These are phyloP conservation scores for Rhombomys opimus DNA, from an alignment of 2,113 vertebrate species.

Conservation along the genomic window DNA sequence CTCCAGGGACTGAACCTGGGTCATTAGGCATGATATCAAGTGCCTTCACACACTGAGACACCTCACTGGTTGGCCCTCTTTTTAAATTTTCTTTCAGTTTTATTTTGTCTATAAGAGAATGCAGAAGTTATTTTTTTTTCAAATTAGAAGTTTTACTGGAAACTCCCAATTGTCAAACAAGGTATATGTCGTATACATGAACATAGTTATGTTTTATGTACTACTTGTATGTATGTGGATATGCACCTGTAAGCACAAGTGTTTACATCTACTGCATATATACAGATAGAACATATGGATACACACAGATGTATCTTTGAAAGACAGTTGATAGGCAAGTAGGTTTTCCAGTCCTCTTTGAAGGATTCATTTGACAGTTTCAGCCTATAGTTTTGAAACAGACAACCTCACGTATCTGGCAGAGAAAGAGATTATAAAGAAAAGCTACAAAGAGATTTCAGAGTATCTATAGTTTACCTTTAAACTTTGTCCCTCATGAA, in stretches of 20 bases:
- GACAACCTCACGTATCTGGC: slow-evolving; percentile 50
- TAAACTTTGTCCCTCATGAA: slow-evolving; percentile 22
- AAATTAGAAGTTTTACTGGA: slow-evolving; percentile 29
- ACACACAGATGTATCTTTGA: not conserved
- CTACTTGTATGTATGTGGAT: not conserved
- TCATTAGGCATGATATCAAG: too few species aligned
- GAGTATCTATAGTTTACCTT: slow-evolving; percentile 9
- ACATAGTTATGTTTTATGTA: not conserved
- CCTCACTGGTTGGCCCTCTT: too few species aligned
- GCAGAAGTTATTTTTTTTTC: slow-evolving; percentile 43
- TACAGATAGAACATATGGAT: not conserved
- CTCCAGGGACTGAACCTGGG: too few species aligned
- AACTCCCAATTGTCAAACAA: slow-evolving; percentile 44
- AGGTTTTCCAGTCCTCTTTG: slow-evolving; percentile 46
- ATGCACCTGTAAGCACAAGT: not conserved
- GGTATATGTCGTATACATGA: not conserved
- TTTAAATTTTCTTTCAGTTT: not conserved
- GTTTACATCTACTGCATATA: not conserved
- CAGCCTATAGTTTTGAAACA: slow-evolving; percentile 62
- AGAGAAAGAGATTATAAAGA: slow-evolving; percentile 38
- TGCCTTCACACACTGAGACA: not conserved
- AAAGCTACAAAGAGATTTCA: slow-evolving; percentile 32
- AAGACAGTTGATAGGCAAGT: slow-evolving; percentile 45
- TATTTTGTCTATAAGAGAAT: not conserved
- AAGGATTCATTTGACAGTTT: slow-evolving; percentile 63